A percentile compares a stretch with the other conserved stretches of the same genome.
Conservation (phyloP, 30 jellyfish, hydroid and myxozoan species). For the Morbakka virulenta region DNA sequence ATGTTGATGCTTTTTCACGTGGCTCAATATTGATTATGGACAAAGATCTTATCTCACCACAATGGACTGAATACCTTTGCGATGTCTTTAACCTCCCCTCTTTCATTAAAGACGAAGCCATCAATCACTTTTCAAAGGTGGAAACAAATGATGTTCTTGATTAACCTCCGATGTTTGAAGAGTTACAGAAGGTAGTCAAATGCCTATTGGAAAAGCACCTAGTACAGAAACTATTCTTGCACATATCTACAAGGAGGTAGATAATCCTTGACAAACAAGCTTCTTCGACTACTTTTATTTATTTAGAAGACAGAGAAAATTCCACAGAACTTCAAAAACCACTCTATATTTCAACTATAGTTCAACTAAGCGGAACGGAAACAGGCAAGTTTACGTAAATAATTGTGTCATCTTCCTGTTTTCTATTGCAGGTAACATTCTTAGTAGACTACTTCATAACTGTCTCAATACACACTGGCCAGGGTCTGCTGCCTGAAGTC, state of each 20-base stretch:
- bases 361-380: neutral
- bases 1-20: too few species aligned
- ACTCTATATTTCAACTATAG: neutral
- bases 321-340: neutral
- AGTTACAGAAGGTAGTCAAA: neutral
- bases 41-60: too few species aligned
- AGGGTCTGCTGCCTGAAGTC: conserved; percentile 44
- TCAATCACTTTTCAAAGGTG: too few species aligned
- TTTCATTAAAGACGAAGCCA: too few species aligned
- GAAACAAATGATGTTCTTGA: too few species aligned
- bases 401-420: conserved; percentile 41
- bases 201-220: neutral
- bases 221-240: neutral
- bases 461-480: neutral
- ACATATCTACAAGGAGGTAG: neutral
- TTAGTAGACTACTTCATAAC: conserved; percentile 26
- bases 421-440: conserved; percentile 28
- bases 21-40: too few species aligned
- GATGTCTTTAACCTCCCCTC: too few species aligned
- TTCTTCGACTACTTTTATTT: neutral
- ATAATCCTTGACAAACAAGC: neutral
- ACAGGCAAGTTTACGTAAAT: neutral
- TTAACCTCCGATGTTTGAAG: too few species aligned
- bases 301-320: neutral
- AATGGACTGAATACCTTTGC: too few species aligned